phyloP scores from a whole-genome alignment of 2,797 vertebrate species.

The Lacerta bilineata region DNA sequence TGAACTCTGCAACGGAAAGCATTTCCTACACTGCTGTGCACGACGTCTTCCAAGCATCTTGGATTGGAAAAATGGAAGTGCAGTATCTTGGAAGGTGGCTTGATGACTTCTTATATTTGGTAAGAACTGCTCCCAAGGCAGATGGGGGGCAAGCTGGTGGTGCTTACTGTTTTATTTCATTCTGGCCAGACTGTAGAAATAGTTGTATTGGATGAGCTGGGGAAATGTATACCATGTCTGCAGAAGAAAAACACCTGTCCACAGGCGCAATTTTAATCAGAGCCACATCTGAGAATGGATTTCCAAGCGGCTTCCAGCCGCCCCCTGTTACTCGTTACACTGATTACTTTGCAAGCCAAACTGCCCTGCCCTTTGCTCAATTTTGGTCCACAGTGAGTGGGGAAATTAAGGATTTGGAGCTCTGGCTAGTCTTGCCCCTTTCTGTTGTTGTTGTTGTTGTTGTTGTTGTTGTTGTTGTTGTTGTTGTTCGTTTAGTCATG shows the following conservation, averaged over 20 bases:
- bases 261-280: too few relatives aligned
- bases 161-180: not conserved
- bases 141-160: not conserved
- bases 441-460: too few relatives aligned
- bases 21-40: conserved; percentile 84
- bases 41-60: conserved; percentile 75
- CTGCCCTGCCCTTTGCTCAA: too few relatives aligned
- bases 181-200: not conserved
- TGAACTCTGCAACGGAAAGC: conserved; percentile 82
- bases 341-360: too few relatives aligned
- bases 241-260: not conserved
- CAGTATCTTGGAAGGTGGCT: conserved; percentile 79
- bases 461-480: too few relatives aligned
- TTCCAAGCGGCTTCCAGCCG: too few relatives aligned
- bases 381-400: too few relatives aligned
- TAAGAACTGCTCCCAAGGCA: conserved; percentile 50
- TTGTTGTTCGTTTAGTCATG: too few relatives aligned
- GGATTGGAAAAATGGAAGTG: conserved; percentile 79
- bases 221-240: not conserved
- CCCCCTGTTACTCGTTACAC: too few relatives aligned
- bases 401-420: too few relatives aligned
- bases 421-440: too few relatives aligned
- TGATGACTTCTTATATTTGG: conserved; percentile 78
- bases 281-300: too few relatives aligned
- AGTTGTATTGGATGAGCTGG: not conserved